These are phyloP conservation scores for Tragulus kanchil DNA, from an alignment of 2,113 vertebrate genomes.

Conservation along the genomic window DNA sequence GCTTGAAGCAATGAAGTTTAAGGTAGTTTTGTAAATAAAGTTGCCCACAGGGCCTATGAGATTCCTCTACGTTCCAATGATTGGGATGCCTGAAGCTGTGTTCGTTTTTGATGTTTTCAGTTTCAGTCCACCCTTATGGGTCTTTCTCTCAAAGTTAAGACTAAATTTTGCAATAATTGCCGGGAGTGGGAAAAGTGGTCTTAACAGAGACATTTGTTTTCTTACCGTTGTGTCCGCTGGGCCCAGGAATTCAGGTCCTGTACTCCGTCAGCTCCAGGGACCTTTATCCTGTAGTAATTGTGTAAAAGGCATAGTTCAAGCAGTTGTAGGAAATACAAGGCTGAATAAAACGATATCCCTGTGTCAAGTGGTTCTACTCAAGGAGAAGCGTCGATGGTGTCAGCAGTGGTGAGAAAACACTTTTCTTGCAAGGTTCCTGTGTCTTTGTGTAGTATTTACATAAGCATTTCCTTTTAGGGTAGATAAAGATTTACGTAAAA, in stretches of 20 bases:
- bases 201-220: conserved; percentile 44
- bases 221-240: not conserved
- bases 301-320: not conserved
- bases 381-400: not conserved
- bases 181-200: not conserved
- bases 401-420: not conserved
- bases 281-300: not conserved
- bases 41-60: not conserved
- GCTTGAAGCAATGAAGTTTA: not conserved
- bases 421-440: not conserved
- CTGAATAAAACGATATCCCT: not conserved
- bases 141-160: not conserved
- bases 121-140: not conserved
- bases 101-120: not conserved
- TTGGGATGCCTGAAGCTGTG: not conserved
- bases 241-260: not conserved
- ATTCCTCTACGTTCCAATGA: not conserved
- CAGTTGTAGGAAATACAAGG: not conserved
- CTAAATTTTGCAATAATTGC: conserved; percentile 24
- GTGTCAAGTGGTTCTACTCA: not conserved
- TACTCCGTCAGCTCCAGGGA: not conserved
- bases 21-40: conserved; percentile 33
- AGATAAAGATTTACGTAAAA: conserved; percentile 10
- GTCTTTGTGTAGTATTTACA: not conserved
- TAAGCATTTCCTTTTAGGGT: not conserved